These are phyloP conservation scores for Brachyptera risi DNA, from an alignment of 2,888 invertebrate species.

Conservation along the genomic window DNA sequence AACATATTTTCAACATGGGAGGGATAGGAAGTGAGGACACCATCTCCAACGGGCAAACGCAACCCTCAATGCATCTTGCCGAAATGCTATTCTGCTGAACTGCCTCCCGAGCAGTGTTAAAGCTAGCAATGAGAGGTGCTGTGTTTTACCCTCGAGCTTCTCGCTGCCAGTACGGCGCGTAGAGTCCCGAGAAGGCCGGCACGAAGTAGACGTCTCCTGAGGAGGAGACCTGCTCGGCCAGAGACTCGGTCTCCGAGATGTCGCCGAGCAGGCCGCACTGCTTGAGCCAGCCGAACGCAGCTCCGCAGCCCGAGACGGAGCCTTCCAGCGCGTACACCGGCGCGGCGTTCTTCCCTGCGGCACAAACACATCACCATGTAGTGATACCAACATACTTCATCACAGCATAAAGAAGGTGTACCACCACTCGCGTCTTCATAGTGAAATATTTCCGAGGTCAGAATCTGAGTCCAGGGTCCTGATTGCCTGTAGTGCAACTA, in stretches of 20 bases:
- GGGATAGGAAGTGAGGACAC: not conserved
- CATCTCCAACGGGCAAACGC: not conserved
- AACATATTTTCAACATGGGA: no score
- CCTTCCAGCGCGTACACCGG: conserved; percentile 89
- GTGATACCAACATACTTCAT: no score
- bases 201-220: conserved; percentile 88
- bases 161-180: conserved; percentile 94
- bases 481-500: no score
- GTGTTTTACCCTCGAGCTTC: conserved; percentile 80
- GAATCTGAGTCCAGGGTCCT: no score
- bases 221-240: conserved; percentile 57
- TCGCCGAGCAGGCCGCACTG: conserved; percentile 78
- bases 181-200: conserved; percentile 95
- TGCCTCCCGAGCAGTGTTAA: no score
- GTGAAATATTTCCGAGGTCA: no score
- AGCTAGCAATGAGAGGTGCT: no score
- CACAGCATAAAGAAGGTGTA: no score
- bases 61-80: not conserved
- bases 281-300: conserved; percentile 84
- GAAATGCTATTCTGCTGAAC: no score
- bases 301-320: conserved; percentile 82
- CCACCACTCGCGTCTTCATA: no score
- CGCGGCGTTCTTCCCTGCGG: conserved; percentile 59
- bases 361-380: no score
- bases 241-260: conserved; percentile 60